Conservation (phyloP, 1,140 invertebrate genomes). For the Acromyrmex heyeri region DNA sequence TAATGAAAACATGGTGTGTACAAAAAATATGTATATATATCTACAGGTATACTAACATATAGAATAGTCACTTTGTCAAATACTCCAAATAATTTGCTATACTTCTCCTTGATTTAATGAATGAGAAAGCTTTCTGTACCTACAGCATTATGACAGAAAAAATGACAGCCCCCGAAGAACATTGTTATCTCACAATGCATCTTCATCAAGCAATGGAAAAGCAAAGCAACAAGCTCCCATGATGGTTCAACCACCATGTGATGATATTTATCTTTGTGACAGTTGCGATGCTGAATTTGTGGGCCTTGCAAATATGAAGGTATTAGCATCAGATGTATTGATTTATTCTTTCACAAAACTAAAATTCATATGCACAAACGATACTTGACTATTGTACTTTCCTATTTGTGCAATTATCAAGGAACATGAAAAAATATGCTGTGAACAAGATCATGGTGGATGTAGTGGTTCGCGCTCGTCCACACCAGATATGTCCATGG, state of each 20-base stretch:
- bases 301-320: constrained; percentile 87
- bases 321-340: constrained; percentile 73
- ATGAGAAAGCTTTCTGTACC: constrained; percentile 41
- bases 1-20: constrained; percentile 90
- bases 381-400: background rate
- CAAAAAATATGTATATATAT: background rate
- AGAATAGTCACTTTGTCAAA: background rate
- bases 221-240: constrained; percentile 80
- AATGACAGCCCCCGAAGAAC: constrained; percentile 80
- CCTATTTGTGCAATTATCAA: constrained; percentile 71
- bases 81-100: background rate
- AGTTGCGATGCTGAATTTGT: constrained; percentile 90
- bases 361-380: background rate
- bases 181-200: constrained; percentile 77
- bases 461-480: constrained; percentile 76
- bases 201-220: constrained; percentile 80
- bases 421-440: constrained; percentile 88
- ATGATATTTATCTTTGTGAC: constrained; percentile 92
- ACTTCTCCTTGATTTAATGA: background rate
- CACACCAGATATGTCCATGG: constrained; percentile 77
- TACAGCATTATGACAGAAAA: constrained; percentile 84
- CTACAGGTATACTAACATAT: background rate
- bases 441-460: constrained; percentile 73
- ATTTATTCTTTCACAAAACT: background rate
- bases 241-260: constrained; percentile 87